Conservation (phyloP, 2,113 vertebrate genomes). For the Sinocyclocheilus grahami region DNA sequence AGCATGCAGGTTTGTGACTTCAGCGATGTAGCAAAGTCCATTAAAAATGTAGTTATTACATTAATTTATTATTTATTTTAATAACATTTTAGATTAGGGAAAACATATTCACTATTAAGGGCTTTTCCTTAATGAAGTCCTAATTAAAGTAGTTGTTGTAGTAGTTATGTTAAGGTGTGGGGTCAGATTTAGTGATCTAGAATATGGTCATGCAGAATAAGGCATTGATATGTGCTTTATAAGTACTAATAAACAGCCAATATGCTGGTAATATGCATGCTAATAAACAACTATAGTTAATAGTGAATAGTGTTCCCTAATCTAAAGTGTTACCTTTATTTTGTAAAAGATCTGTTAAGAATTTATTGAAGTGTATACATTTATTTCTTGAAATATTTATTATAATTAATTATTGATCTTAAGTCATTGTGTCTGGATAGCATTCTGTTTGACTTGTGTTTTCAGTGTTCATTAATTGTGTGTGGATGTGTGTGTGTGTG, state of each 20-base stretch:
- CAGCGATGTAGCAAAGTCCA: not conserved
- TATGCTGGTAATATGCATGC: too few relatives aligned
- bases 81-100: too few relatives aligned
- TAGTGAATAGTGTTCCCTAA: too few relatives aligned
- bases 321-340: too few relatives aligned
- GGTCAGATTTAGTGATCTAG: not conserved
- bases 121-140: too few relatives aligned
- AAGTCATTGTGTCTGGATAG: not conserved
- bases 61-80: too few relatives aligned
- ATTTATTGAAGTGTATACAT: conserved; percentile 6
- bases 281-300: too few relatives aligned
- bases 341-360: not conserved
- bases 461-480: not conserved
- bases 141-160: too few relatives aligned
- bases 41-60: not conserved
- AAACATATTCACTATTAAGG: too few relatives aligned
- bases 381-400: conserved; percentile 3
- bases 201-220: not conserved
- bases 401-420: conserved; percentile 1
- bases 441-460: not conserved
- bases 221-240: too few relatives aligned
- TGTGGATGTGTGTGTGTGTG: not conserved
- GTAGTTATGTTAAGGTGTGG: too few relatives aligned
- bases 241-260: too few relatives aligned
- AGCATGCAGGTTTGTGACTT: not conserved